These are phyloP conservation scores for Homarus americanus DNA, from an alignment of 1,140 invertebrate genomes.

Conservation along the genomic window DNA sequence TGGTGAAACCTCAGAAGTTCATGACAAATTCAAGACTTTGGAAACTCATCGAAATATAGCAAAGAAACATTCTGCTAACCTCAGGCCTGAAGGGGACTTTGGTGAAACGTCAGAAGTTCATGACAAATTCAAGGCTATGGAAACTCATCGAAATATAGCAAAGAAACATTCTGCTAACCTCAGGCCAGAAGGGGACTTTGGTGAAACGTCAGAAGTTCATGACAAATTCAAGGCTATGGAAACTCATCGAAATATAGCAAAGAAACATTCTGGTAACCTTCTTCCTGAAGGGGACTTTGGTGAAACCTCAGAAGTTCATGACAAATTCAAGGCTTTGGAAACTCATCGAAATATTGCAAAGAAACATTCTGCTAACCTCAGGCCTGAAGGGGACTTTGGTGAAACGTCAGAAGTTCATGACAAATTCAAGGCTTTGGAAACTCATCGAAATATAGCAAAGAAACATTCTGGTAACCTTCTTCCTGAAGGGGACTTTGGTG, in stretches of 20 bases:
- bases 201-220: constrained; percentile 22
- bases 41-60: constrained; percentile 33
- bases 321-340: constrained; percentile 24
- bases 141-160: constrained; percentile 14
- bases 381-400: constrained; percentile 15
- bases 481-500: constrained; percentile 45
- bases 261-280: not conserved
- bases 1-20: constrained; percentile 26
- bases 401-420: constrained; percentile 30
- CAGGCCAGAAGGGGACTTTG: constrained; percentile 29
- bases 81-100: constrained; percentile 20
- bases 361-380: not conserved
- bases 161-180: constrained; percentile 31
- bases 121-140: not conserved
- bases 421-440: constrained; percentile 28
- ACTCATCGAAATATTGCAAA: constrained; percentile 26
- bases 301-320: constrained; percentile 29
- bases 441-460: constrained; percentile 44
- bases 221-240: constrained; percentile 14
- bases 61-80: not conserved
- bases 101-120: constrained; percentile 31
- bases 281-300: constrained; percentile 17
- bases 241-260: constrained; percentile 21
- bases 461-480: constrained; percentile 27
- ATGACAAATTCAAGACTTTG: constrained; percentile 9